Evolutionary conservation across 2,113 vertebrate species (phyloP), one percentile per base, ranked within the genome.

Genomic region (Stigmatopora nigra): DNA sequence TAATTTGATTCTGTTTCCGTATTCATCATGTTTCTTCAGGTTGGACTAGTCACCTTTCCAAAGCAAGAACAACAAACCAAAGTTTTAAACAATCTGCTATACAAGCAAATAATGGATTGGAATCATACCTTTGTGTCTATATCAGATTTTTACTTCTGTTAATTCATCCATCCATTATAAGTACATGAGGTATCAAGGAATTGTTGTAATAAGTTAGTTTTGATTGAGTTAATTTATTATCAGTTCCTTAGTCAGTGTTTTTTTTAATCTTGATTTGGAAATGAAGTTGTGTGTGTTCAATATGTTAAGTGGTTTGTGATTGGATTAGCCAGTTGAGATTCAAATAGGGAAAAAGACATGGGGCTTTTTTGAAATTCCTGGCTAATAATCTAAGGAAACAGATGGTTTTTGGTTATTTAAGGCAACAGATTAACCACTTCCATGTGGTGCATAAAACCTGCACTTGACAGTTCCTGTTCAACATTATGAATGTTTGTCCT

Each of bases 391-490:
- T 85, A 68, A 83, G 78, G 84, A 86, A 88, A 86, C 88, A 88
- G 88, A 89, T 89, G 89, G 86, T 84, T 88, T 88, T 87, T 67
- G 72, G 83, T 86, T 87, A 88, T 88, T 85, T 88, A 89, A 88
- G 87, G 85, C 84, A 79, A 79, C 78, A 82, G 87, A 89, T 89
- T 87, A 88, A 76, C 79, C 68, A 79, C 75, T 81, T 79, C 79
- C 80, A 76, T 70, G 35, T 77, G 73, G 84, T 77, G 85, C 76
- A 80, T 77, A 80, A 83, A 81, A 61, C 77, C 70, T 75, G 75
- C 74, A 69, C 76, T 79, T 79, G 83, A 85, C 80, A 87, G 85
- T 67, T 72, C 73, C 73, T 84, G 78, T 88, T 80, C 84, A 83
- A 84, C 82, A 84, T 80, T 85, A 72, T 79, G 82, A 84, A 86